A percentile compares a stretch with the other conserved stretches of the same genome.
phyloP scores from a whole-genome alignment of 2,888 invertebrate species.

The Acronicta aceris region DNA sequence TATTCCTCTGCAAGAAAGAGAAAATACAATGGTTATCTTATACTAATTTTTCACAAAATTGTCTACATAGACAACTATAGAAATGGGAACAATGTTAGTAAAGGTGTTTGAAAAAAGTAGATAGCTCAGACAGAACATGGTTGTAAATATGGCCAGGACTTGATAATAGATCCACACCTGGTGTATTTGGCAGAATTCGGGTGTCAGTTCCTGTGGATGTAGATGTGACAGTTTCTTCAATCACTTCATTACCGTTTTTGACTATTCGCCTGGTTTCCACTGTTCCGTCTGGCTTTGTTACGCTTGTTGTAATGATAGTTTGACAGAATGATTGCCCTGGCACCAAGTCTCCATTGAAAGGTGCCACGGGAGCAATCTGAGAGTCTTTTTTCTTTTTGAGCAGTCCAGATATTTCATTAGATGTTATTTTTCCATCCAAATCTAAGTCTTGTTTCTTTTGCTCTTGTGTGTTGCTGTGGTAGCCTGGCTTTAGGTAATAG shows the following conservation, averaged over 20 bases:
- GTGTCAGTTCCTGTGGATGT: slow-evolving; percentile 57
- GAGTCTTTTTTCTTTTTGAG: slow-evolving; percentile 73
- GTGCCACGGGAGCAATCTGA: slow-evolving; percentile 50
- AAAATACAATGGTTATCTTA: slow-evolving; percentile 45
- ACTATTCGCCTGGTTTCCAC: slow-evolving; percentile 80
- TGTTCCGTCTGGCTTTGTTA: slow-evolving; percentile 81
- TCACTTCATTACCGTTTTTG: slow-evolving; percentile 79
- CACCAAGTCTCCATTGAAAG: slow-evolving; percentile 73
- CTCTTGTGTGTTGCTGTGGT: slow-evolving; percentile 66
- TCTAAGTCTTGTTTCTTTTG: slow-evolving; percentile 73
- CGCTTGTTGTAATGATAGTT: slow-evolving; percentile 83
- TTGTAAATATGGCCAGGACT: slow-evolving; percentile 67
- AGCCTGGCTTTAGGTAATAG: slow-evolving; percentile 84
- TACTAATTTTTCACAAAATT: slow-evolving; percentile 36
- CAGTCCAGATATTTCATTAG: slow-evolving; percentile 81
- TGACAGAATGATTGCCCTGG: slow-evolving; percentile 79
- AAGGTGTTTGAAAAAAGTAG: slow-evolving; percentile 77
- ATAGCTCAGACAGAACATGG: slow-evolving; percentile 70
- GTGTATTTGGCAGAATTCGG: slow-evolving; percentile 53
- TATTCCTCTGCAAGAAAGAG: slow-evolving; percentile 45
- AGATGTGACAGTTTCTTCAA: slow-evolving; percentile 77
- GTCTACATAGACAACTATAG: slow-evolving; percentile 34
- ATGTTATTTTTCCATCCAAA: slow-evolving; percentile 83
- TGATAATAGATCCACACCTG: slow-evolving; percentile 68
- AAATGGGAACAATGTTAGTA: slow-evolving; percentile 61